These are phyloP conservation scores for Aphelenchoides fujianensis DNA, from an alignment of 1,140 invertebrate species.

Conservation along the genomic window DNA sequence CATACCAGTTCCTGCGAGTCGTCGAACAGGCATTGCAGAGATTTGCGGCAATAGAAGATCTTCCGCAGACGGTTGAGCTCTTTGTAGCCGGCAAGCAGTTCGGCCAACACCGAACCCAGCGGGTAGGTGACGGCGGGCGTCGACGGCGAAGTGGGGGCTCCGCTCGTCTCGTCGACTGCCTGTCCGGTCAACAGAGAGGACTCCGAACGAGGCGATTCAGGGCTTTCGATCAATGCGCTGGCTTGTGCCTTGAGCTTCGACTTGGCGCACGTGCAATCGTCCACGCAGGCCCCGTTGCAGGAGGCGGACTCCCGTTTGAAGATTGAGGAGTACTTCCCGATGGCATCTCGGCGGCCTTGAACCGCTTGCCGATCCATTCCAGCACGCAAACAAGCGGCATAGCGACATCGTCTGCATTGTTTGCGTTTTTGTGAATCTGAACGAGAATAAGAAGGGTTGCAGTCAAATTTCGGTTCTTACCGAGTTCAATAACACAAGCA, in stretches of 20 bases:
- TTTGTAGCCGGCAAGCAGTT: constrained; percentile 31
- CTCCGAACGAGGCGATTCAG: constrained; percentile 29
- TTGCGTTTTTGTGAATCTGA: constrained; percentile 47
- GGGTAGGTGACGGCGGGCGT: not conserved
- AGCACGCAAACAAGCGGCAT: constrained; percentile 43
- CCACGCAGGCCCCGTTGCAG: not conserved
- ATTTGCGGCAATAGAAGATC: constrained; percentile 41
- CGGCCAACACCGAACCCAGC: constrained; percentile 28
- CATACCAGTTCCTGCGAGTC: constrained; percentile 29
- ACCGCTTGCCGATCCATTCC: constrained; percentile 52
- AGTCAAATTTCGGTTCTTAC: constrained; percentile 33
- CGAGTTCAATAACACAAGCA: constrained; percentile 34
- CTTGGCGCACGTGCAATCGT: constrained; percentile 12
- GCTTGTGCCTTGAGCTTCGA: not conserved
- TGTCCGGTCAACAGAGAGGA: constrained; percentile 10
- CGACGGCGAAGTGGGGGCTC: constrained; percentile 4
- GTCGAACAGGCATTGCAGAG: constrained; percentile 24
- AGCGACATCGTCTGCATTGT: constrained; percentile 53
- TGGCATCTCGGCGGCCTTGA: constrained; percentile 54
- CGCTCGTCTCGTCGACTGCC: constrained; percentile 16
- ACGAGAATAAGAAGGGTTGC: constrained; percentile 1
- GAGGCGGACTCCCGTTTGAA: constrained; percentile 44
- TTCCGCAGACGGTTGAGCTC: constrained; percentile 41
- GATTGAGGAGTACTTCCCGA: constrained; percentile 48
- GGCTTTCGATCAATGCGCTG: constrained; percentile 9